phyloP scores from a whole-genome alignment of 2,888 invertebrate species.

The Phoenoteleia sp. region DNA sequence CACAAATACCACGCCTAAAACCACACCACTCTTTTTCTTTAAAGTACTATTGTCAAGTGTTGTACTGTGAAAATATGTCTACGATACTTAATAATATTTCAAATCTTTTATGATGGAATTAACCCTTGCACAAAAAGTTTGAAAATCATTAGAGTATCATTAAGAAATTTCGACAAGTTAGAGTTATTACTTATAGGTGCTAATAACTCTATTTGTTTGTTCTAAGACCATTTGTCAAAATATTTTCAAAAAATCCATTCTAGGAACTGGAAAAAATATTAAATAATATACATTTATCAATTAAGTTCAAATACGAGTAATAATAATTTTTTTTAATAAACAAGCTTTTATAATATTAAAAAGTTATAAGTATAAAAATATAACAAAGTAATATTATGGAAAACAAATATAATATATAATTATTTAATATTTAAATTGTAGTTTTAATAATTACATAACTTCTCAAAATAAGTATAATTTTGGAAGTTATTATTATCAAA shows the following conservation, averaged over 20 bases:
- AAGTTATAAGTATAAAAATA: no score
- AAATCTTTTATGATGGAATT: constrained; percentile 29
- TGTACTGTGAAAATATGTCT: constrained; percentile 26
- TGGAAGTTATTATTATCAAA: no score
- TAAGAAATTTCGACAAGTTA: constrained; percentile 15
- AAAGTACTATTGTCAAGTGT: constrained; percentile 33
- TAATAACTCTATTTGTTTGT: constrained; percentile 62
- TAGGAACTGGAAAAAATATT: background rate
- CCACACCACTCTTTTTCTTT: constrained; percentile 45
- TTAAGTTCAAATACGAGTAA: no score
- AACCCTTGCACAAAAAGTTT: constrained; percentile 15
- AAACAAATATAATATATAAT: no score
- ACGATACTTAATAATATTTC: constrained; percentile 42
- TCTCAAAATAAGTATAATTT: no score
- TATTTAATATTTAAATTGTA: no score
- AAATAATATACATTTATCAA: no score
- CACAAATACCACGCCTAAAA: constrained; percentile 60
- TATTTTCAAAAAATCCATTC: constrained; percentile 2
- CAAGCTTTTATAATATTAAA: no score
- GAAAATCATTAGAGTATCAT: constrained; percentile 43
- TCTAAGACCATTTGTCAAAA: constrained; percentile 50
- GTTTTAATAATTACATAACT: no score
- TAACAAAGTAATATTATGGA: no score
- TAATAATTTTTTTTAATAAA: no score
- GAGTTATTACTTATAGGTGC: constrained; percentile 47